Evolutionary conservation across 2,888 invertebrate genomes (phyloP), one percentile per base, ranked within the genome.

Genomic region (Leptopilina syphax): DNA sequence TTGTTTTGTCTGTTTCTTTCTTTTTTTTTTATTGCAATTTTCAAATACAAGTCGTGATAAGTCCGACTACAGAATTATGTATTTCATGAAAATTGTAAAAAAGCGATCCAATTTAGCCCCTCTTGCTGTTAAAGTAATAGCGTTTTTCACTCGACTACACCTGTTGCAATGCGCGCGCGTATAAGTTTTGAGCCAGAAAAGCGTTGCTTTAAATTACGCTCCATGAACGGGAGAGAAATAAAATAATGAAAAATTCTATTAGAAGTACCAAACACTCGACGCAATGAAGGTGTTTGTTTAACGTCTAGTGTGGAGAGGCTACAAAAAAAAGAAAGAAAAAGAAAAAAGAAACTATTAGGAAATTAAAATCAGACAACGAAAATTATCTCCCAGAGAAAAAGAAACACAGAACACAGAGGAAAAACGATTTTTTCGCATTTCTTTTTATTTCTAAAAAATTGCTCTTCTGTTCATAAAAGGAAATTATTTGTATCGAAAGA

Each of bases 221-320:
- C 12, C 70, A 54, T 54, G 70, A 70, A 70, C 70, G 27, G 13
- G 50, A 54, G 70, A 54, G 70, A 34, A 70, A 70, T 50, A 70
- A 70, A 70, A 44, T 44, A 44, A 70, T 70, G 70, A 70, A 54
- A 70, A 70, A 47, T 70, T 70, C 27, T 70, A 70, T 70, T 70
- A 54, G 70, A 70, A 70, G 70, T 54, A 54, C 27, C 27, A 50
- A 50, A 27, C 70, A 50, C 70, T 70, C 54, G 24, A 27, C 27
- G 12, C 54, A 70, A 24, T 70, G 27, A 27, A 70, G 54, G 70
- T 27, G 27, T 70, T 70, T 70, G 54, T 70, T 70, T 54, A 54
- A 70, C 50, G 70, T 50, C 27, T 24, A 13, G 27, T 54, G 54
- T 50, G 27, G 8, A 13, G 27, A 70, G 50, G 6, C 13, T 13